phyloP scores from a whole-genome alignment of 2,113 vertebrate genomes.

The Falcunculus frontatus region DNA sequence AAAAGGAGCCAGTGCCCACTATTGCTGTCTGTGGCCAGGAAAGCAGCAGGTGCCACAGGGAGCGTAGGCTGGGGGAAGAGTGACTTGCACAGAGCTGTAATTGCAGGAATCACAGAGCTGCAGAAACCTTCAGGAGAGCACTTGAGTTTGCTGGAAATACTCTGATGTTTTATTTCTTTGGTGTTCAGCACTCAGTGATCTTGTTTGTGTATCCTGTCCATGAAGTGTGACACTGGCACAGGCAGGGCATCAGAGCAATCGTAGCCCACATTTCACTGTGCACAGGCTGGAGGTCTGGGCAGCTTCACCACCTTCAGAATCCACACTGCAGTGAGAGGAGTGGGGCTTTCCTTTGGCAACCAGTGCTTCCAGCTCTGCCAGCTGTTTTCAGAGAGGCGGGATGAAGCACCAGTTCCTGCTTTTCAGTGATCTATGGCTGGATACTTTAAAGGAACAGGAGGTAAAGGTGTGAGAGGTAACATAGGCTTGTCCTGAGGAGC shows the following conservation, averaged over 20 bases:
- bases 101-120: neutral
- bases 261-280: neutral
- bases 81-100: neutral
- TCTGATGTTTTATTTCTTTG: neutral
- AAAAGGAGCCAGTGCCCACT: neutral
- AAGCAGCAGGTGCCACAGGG: neutral
- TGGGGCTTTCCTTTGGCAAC: neutral
- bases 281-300: neutral
- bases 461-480: neutral
- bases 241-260: neutral
- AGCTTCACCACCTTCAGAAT: neutral
- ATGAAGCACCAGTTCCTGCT: neutral
- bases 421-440: neutral
- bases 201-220: neutral
- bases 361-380: neutral
- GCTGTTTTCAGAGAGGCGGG: accelerated
- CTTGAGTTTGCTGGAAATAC: neutral
- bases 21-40: neutral
- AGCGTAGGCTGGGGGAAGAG: neutral
- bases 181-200: neutral
- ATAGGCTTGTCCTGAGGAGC: neutral
- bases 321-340: neutral
- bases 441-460: neutral
- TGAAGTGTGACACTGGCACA: neutral
- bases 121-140: neutral